These are phyloP conservation scores for Seison nebaliae DNA, from an alignment of 1,140 invertebrate species.

Conservation along the genomic window DNA sequence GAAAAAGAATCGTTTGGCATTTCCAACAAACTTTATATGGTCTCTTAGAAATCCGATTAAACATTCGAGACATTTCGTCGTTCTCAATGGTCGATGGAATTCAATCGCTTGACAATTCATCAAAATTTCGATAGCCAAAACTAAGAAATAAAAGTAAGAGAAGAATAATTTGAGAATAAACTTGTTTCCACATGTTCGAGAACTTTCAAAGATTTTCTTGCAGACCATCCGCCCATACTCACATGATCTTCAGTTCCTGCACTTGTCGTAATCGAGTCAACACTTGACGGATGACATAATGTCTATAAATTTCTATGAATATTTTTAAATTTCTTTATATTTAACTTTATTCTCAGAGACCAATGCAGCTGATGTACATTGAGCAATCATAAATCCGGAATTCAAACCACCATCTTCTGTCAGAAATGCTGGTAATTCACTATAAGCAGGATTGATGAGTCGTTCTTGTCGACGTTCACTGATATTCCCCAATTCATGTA, in stretches of 20 bases:
- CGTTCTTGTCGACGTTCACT: slow-evolving; percentile 42
- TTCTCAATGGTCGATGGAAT: slow-evolving; percentile 40
- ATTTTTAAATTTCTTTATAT: no score
- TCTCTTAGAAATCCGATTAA: no score
- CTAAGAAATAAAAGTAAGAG: slow-evolving; percentile 19
- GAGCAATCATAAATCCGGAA: slow-evolving; percentile 48
- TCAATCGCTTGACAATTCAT: slow-evolving; percentile 47
- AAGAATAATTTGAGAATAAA: slow-evolving; percentile 8
- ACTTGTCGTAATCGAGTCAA: slow-evolving; percentile 43
- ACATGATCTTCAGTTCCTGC: slow-evolving; percentile 50
- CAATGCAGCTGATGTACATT: slow-evolving; percentile 40
- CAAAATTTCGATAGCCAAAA: slow-evolving; percentile 43
- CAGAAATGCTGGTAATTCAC: slow-evolving; percentile 42
- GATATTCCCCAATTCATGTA: slow-evolving; percentile 44
- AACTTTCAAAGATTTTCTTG: slow-evolving; percentile 38
- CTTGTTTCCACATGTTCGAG: slow-evolving; percentile 39
- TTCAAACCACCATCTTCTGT: slow-evolving; percentile 43
- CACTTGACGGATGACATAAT: slow-evolving; percentile 44
- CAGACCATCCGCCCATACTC: slow-evolving; percentile 45
- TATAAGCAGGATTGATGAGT: slow-evolving; percentile 42
- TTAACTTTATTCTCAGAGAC: slow-evolving; percentile 47
- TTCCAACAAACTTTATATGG: no score
- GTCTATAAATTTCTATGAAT: no score
- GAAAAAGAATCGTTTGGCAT: no score
- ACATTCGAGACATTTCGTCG: slow-evolving; percentile 22